Base-by-base conservation (phyloP, 2,113 vertebrate genomes). In the Scomber colias region DNA sequence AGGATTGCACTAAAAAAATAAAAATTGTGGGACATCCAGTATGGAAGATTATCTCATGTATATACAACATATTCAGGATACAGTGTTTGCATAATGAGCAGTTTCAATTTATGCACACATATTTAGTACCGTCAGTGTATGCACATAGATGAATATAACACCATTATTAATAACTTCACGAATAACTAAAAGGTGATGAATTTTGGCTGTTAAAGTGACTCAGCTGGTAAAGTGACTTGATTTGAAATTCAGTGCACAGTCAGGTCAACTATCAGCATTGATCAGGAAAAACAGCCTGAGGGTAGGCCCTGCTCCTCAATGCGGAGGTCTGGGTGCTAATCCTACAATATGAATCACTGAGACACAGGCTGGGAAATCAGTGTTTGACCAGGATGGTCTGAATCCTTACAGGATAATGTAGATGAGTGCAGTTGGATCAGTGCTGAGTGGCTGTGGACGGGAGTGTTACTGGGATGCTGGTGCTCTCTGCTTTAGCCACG, bases 271-370 rank as follows among this genome's bases (percentile, higher is more conserved):
- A 56, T 84, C 72, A 57, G 49, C 66, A 92, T 82, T 0, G 77
- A 91, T 91, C 75, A 78, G 57, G 45, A 70, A 86, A 86, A 91
- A 91, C 44, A 75, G 85, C 90, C 85, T 12, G 53, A 77, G 77
- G 92, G 53, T 75, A n/a, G 55, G 64, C 62, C 54, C 13, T 61
- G 53, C 55, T 69, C 10, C 21, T 63, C 60, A 77, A 88, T 73
- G 71, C 72, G 51, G 53, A 69, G 78, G 77, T 87, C 75, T 76
- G 49, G 71, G 56, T 21, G 12, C 61, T 87, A 85, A 91, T 85
- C 79, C 60, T 69, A 31, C 79, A 81, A 71, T 79, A 80, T 31
- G 14, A 73, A 82, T 87, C 24, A 49, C 62, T 17, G 57, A 19
- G 24, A 71, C n/a, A 0, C 35, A 54, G 35, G 46, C 72, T 57